Percentiles rank a stretch among this genome's conserved stretches.
Conservation (phyloP, 2,888 invertebrate genomes). For the Agapetus fuscipes region DNA sequence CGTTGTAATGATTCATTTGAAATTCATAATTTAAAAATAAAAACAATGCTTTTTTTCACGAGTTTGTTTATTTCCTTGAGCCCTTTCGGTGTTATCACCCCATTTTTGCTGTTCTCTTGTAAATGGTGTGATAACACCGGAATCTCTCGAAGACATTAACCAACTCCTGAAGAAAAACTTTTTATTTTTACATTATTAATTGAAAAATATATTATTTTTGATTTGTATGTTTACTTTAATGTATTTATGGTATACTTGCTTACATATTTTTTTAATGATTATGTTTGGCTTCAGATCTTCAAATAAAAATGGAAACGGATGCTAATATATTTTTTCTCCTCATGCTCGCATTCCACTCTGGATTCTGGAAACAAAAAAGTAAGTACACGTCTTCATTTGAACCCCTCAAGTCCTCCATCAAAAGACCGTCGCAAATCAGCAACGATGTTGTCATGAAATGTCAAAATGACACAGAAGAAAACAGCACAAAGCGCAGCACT, state of each 20-base stretch:
- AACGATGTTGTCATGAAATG: constrained; percentile 45
- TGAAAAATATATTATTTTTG: no score
- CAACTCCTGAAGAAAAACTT: no score
- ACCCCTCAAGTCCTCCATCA: constrained; percentile 17
- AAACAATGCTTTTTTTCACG: no score
- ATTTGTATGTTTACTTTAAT: constrained; percentile 4
- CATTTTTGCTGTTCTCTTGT: no score
- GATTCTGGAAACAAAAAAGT: constrained; percentile 27
- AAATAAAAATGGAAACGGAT: constrained; percentile 6
- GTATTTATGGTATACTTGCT: neutral
- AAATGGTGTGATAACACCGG: no score
- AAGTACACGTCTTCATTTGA: constrained; percentile 37
- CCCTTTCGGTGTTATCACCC: no score
- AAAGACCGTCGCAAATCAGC: constrained; percentile 30
- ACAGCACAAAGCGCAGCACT: constrained; percentile 4
- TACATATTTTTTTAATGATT: neutral
- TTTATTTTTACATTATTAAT: no score
- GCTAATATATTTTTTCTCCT: constrained; percentile 19
- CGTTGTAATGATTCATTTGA: no score
- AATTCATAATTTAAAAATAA: no score
- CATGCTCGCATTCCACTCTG: constrained; percentile 26
- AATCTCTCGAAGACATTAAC: no score
- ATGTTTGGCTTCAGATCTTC: constrained; percentile 9
- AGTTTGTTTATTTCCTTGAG: no score
- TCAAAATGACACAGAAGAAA: constrained; percentile 25